Base-by-base conservation (phyloP, 2,113 vertebrate species). In the Taurulus bubalis region DNA sequence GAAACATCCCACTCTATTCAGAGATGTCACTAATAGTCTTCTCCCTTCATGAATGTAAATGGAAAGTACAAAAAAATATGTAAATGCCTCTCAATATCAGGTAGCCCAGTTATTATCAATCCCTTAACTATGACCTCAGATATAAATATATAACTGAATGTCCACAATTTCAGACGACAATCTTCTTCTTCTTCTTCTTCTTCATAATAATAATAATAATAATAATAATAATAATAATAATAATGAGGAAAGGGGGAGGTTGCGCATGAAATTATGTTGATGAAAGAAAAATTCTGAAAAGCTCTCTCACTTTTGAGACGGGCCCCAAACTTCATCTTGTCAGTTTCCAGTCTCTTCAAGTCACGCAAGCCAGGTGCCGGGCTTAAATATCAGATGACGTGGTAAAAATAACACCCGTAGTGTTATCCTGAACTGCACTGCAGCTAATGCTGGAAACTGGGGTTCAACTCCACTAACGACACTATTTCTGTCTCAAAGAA, bases 401-500 rank as follows among this genome's bases (percentile, higher is more conserved):
- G 42, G 26, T 62, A 24, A 64, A 71, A 64, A 59, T 34, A 60
- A 68, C 66, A 70, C 55, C 28, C 2, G 20, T 68, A 45, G 42
- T 68, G 26, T 66, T 26, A 66, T 9, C 14, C 38, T 45, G 38
- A 16, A 65, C 38, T 66, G n/a, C 38, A 65, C 12, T 26, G 63
- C 38, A 36, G n/a, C 38, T 66, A 66, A 42, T 26, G 18, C 30
- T 53, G 24, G 20, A 34, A 34, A 53, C 67, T 15, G 47, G 45
- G 65, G 42, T 66, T 81, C n/a, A 78, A 79, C 47, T 60, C 55
- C 30, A 63, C 45, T 78, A 69, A 26, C 34, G 5, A n/a, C 42
- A 74, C 20, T 3, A 47, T 63, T 55, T 85, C 65, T 86, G 79
- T 53, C 69, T 75, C 60, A 3, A 65, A 79, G 80, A 87, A 53